phyloP scores from a whole-genome alignment of 1,140 invertebrate genomes.

The Diabrotica virgifera region DNA sequence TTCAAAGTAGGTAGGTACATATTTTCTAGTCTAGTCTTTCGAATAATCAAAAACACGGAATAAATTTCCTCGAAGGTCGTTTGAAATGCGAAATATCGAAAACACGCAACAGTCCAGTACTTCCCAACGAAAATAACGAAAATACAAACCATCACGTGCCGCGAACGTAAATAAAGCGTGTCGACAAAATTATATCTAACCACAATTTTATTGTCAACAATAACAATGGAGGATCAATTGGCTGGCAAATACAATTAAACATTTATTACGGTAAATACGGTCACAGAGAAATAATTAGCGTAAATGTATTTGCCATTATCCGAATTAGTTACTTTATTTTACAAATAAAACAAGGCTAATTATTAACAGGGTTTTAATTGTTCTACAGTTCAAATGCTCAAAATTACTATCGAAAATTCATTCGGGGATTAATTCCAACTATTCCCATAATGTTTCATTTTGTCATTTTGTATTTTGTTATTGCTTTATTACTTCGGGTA shows the following conservation, averaged over 20 bases:
- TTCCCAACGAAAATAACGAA: too few species aligned
- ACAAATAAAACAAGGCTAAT: neutral
- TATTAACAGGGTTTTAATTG: slow-evolving; percentile 1
- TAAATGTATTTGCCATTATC: neutral
- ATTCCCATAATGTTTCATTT: too few species aligned
- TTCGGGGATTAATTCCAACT: too few species aligned
- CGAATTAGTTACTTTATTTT: neutral
- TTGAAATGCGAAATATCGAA: too few species aligned
- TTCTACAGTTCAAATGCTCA: neutral
- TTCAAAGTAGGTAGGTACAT: too few species aligned
- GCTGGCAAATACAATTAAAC: neutral
- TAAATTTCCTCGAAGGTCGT: too few species aligned
- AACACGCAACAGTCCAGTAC: too few species aligned
- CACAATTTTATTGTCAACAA: slow-evolving; percentile 3
- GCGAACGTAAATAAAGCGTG: neutral
- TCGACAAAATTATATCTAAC: neutral
- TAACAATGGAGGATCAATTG: neutral
- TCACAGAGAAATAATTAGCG: neutral
- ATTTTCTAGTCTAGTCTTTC: too few species aligned
- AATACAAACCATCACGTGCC: too few species aligned
- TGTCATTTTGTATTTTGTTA: too few species aligned
- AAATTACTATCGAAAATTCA: neutral
- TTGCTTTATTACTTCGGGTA: too few species aligned
- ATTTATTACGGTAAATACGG: neutral
- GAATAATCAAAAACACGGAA: too few species aligned